Evolutionary conservation across 2,797 vertebrate species (phyloP).

Genomic region (Chrosomus eos): DNA sequence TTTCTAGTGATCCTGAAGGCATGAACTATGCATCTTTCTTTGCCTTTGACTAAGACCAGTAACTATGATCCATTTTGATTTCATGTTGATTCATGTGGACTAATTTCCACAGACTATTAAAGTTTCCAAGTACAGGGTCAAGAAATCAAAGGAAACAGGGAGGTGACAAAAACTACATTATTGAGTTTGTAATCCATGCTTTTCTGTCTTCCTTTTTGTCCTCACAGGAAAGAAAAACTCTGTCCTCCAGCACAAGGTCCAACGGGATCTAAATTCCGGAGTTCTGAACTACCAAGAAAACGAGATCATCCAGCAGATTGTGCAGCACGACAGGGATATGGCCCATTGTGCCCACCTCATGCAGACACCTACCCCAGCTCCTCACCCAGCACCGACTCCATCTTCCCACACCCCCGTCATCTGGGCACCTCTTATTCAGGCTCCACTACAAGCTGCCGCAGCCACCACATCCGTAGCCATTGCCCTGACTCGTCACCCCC

Average conservation of each 20-base stretch:
- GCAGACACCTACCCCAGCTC: slow-evolving; percentile 79
- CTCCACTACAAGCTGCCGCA: slow-evolving; percentile 92
- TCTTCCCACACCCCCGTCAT: slow-evolving; percentile 87
- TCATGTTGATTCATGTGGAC: neutral
- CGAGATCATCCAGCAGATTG: slow-evolving; percentile 99
- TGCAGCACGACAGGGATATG: slow-evolving; percentile 98
- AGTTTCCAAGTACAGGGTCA: neutral
- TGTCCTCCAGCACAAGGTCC: slow-evolving; percentile 94
- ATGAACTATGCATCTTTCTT: neutral
- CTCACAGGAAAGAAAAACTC: slow-evolving; percentile 92
- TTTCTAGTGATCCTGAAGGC: neutral
- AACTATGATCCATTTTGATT: neutral
- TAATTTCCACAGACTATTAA: neutral
- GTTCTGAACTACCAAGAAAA: slow-evolving; percentile 94
- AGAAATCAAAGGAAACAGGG: neutral
- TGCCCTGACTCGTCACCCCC: slow-evolving; percentile 91
- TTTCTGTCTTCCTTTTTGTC: slow-evolving; percentile 42
- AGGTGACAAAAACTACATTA: slow-evolving; percentile 1
- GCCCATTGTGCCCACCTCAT: slow-evolving; percentile 89
- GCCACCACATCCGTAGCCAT: slow-evolving; percentile 94
- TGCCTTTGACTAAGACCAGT: neutral
- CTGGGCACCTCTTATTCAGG: slow-evolving; percentile 96
- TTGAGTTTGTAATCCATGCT: neutral
- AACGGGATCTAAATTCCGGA: slow-evolving; percentile 95
- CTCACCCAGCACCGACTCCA: slow-evolving; percentile 67